phyloP scores from a whole-genome alignment of 2,888 invertebrate genomes.

The Iselma pallidipennis region DNA sequence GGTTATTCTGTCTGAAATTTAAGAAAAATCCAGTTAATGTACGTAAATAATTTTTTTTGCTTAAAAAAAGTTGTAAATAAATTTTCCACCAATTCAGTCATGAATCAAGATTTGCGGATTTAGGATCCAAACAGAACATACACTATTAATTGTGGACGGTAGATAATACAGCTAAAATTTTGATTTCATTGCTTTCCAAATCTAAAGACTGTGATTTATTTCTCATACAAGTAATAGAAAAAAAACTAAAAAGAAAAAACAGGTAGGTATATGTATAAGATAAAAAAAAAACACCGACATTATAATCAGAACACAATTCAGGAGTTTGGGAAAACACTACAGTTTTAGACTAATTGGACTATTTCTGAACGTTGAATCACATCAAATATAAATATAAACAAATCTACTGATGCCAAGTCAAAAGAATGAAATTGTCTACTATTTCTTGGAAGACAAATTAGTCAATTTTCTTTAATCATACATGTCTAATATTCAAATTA shows the following conservation, averaged over 20 bases:
- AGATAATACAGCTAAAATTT: neutral
- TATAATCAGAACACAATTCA: constrained; percentile 21
- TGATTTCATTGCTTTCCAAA: too few species aligned
- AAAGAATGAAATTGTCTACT: constrained; percentile 19
- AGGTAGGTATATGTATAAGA: too few species aligned
- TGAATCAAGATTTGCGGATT: neutral
- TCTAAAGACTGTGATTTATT: too few species aligned
- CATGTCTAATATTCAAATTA: neutral
- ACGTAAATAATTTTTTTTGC: too few species aligned
- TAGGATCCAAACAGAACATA: neutral
- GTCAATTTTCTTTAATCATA: constrained; percentile 11
- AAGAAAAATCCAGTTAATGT: too few species aligned
- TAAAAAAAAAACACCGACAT: neutral
- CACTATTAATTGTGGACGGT: neutral
- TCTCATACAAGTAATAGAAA: too few species aligned
- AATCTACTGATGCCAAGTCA: constrained; percentile 34
- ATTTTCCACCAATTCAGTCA: neutral
- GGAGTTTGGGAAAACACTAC: constrained; percentile 6
- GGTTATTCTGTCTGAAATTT: too few species aligned
- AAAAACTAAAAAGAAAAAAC: neutral
- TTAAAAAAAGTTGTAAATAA: too few species aligned
- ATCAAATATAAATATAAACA: constrained; percentile 25
- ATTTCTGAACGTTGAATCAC: constrained; percentile 36
- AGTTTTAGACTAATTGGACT: constrained; percentile 28
- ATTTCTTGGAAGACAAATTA: constrained; percentile 5